Base-by-base conservation (phyloP, 2,797 vertebrate species). In the Mallotus villosus region DNA sequence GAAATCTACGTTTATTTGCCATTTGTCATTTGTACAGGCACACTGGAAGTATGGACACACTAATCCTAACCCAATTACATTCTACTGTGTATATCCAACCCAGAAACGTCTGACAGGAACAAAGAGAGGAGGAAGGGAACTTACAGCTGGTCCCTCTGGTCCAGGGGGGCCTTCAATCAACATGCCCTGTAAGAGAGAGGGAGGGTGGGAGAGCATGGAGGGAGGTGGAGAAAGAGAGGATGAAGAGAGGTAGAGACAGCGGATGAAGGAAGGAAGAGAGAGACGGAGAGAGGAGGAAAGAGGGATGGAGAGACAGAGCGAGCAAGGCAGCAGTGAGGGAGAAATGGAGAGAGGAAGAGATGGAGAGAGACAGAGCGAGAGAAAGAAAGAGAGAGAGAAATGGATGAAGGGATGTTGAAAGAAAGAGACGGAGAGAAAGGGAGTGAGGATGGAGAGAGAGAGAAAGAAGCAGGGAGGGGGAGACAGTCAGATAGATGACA, bases 101-200 rank as follows among this genome's bases (percentile, higher is more conserved):
- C 9, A 41, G 41, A 14, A 41, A 41, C 5, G 9, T 46, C 58
- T 78, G 4, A 21, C 11, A 65, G 49, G 2, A 7, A 11, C 41
- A 65, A 37, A 63, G 25, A 11, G 46, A 19, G 7, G 34, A 66
- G 65, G 2, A 25, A 70, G 0, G 81, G 3, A 14, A 94, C 96
- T 93, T 81, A 98, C 96, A 85, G 95, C 91, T 70, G 94, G 93
- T 81, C 96, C 96, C 88, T 97, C 96, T 34, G 94, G 91, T 75
- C 96, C 96, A 22, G 96, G 95, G 25, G 95, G 94, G 12, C 96
- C 96, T 78, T 97, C 95, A 66, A 96, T 96, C 62, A 98, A 71
- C 96, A 97, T 97, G 1, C 96, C 96, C 96, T 98, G 80, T 0
- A 46, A 82, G 62, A 75, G 24, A 27, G 19, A 34, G 25, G 41